Percentiles rank a stretch among this genome's conserved stretches.
Conservation (phyloP, 2,888 invertebrate genomes). For the Eilema depressum region DNA sequence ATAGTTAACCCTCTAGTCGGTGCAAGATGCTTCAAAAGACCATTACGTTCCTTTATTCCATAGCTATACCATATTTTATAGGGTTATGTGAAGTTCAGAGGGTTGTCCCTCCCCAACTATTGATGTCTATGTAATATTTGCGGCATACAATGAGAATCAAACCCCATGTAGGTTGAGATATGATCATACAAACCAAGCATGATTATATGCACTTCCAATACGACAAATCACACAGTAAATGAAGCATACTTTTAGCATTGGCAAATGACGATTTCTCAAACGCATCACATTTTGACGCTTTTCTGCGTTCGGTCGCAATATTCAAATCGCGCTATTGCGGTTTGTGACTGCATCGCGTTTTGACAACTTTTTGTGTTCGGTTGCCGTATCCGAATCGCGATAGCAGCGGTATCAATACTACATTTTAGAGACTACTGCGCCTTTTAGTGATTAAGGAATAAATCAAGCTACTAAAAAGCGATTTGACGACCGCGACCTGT, state of each 20-base stretch:
- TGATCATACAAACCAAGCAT: background rate
- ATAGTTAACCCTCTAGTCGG: background rate
- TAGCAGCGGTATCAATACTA: no score
- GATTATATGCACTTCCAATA: background rate
- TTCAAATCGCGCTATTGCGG: background rate
- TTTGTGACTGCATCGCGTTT: background rate
- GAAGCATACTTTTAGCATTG: background rate
- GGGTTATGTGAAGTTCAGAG: background rate
- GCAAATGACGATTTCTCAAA: background rate
- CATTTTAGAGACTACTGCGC: background rate
- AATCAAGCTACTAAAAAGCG: no score
- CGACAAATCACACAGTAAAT: background rate
- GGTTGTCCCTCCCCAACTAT: background rate
- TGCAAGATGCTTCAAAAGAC: background rate
- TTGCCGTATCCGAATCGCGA: no score
- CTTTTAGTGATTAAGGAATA: no score
- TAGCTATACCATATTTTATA: background rate
- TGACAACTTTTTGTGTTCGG: no score
- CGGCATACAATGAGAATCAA: background rate
- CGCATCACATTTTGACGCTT: background rate
- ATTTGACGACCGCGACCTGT: background rate
- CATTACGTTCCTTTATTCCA: background rate
- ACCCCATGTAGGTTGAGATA: background rate
- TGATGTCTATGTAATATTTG: background rate
- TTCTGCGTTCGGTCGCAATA: background rate